Evolutionary conservation across 2,888 invertebrate genomes (phyloP), one percentile per base, ranked within the genome.

Genomic region (Neoitamus cyanurus): DNA sequence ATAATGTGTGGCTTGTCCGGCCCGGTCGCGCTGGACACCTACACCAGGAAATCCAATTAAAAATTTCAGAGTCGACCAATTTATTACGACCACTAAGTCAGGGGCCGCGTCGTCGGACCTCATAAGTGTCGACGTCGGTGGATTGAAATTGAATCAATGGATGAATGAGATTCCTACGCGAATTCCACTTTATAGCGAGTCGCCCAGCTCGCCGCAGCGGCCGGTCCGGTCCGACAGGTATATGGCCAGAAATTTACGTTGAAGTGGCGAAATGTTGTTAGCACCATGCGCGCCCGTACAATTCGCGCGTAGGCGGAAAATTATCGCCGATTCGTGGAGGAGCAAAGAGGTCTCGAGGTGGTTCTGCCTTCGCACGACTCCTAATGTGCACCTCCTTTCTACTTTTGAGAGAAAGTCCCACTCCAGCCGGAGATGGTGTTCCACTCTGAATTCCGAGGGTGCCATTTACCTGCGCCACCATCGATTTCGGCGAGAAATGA

Each of bases 21-120:
- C 34, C 69, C 69, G 69, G 69, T 30, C 46, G 28, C 42, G 37
- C 31, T 72, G 48, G 83, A 84, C 83, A 84, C 85, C 83, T 83
- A 83, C 73, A 85, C 83, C 84, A 84, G 85, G 85, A 84, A 85
- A 84, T 85, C 77, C 73, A 85, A 84, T 84, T 85, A 85, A 84
- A 85, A 84, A 84, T 82, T 83, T 82, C 73, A 80, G 75, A 82
- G 83, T 84, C 83, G 58, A 84, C 80, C 70, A 75, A 80, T 85
- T 84, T 73, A 78, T 85, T 78, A 78, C 83, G 83, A 83, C 78
- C 34, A 78, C 83, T 68, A 69, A 77, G 48, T 73, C 84, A 68
- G 25, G 30, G 78, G 30, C 48, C 15, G 28, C 48, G 48, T 78
- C 30, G 78, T 25, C 37, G 75, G 20, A 11, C 37, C 15, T 75